Evolutionary conservation across 2,113 vertebrate genomes (phyloP).

Genomic region (Chitala chitala): DNA sequence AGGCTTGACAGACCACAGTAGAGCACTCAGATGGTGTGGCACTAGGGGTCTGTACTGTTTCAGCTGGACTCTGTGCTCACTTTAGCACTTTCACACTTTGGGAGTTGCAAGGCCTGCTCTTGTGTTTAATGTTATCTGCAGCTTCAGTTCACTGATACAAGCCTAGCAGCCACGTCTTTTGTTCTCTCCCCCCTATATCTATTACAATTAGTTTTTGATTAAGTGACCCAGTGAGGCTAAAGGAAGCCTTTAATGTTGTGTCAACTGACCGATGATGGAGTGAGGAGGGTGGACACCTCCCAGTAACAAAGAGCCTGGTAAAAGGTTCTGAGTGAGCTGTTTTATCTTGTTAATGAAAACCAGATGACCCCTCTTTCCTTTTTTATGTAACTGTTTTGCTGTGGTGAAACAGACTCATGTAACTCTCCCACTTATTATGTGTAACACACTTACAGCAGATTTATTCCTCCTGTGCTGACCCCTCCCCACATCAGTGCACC

Average conservation of each 20-base stretch:
- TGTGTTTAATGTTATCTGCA: conserved; percentile 87
- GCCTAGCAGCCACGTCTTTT: conserved; percentile 83
- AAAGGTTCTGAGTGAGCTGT: conserved; percentile 93
- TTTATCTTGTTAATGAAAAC: conserved; percentile 99
- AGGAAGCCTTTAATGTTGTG: conserved; percentile 97
- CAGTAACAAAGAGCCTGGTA: conserved; percentile 89
- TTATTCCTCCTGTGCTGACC: conserved; percentile 29
- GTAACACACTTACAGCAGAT: conserved; percentile 41
- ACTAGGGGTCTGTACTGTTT: conserved; percentile 63
- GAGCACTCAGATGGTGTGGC: conserved; percentile 47
- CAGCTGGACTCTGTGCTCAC: conserved; percentile 68
- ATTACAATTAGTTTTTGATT: conserved; percentile 99
- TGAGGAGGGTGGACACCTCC: conserved; percentile 83
- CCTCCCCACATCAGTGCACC: conserved; percentile 25
- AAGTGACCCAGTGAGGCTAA: conserved; percentile 83
- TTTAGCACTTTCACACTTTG: conserved; percentile 61
- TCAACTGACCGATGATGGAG: conserved; percentile 97
- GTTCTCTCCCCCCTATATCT: conserved; percentile 97
- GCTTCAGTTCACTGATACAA: conserved; percentile 78
- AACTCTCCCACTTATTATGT: conserved; percentile 52
- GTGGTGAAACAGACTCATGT: conserved; percentile 46
- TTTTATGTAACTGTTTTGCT: conserved; percentile 74
- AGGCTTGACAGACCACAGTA: conserved; percentile 30
- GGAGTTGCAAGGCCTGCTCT: conserved; percentile 76
- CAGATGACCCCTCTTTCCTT: conserved; percentile 78